Base-by-base conservation (phyloP, 2,888 invertebrate genomes). In the Timema podura region DNA sequence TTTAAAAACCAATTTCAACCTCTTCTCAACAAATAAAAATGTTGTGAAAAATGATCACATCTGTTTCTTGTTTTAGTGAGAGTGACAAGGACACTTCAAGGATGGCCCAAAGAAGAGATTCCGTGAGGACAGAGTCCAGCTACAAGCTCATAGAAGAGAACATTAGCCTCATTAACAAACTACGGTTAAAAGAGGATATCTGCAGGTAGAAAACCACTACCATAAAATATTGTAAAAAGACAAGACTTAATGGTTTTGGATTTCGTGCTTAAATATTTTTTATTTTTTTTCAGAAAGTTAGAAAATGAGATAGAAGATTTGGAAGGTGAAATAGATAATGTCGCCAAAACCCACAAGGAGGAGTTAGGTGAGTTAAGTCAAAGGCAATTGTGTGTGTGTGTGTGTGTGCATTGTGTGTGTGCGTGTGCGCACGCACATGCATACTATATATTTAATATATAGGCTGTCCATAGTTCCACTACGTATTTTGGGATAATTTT, bases 121-220 rank as follows among this genome's bases (percentile, higher is more conserved):
- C 75, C 2, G 72, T 72, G 13, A 71, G 74, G 71, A 82, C 81
- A 5, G 82, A 83, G 75, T 80, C 79, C n/a, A 83, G 81, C 74
- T 84, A 82, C 74, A 81, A 82, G 69, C 76, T 85, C 45, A 80
- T 85, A 51, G 83, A 85, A 74, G 83, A 83, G 73, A 82, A 83
- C 73, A 80, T 84, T 65, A 79, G 76, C 47, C 77, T 83, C 5
- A 73, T 85, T 57, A 81, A 81, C 69, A 79, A 80, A 70, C 76
- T 85, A 64, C 77, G 79, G 68, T 80, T 80, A 65, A 82, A 83
- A 74, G 83, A 84, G 77, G 80, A 81, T 65, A 79, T 80, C 49
- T 81, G 81, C 75, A 76, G 77, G 78, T 78, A 68, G 69, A 72
- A 65, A 30, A 49, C 44, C 46, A 30, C 44, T 65, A 45, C 46